Evolutionary conservation across 2,888 invertebrate genomes (phyloP), one percentile per base, ranked within the genome.

Genomic region (Ptychoptera albimana): DNA sequence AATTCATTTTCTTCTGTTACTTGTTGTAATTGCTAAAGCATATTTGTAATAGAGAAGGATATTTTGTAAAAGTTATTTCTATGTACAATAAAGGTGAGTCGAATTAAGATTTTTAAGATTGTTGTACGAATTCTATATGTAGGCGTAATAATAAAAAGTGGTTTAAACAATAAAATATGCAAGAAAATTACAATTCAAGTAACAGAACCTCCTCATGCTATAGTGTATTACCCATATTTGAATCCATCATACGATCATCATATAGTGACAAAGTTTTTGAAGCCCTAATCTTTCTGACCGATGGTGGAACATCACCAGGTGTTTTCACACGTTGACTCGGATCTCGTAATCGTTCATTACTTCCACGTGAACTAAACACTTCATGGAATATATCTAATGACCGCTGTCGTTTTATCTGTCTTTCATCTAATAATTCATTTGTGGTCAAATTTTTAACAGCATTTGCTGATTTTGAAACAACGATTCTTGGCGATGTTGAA

Each of bases 221-320:
- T 55, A 66, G 63, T 43, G 62, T 60, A 43, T 65, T 64, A 15
- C 42, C 44, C 13, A 16, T 30, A 40, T 32, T 40, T 37, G 65
- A 61, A 48, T 64, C 64, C 88, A 91, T 89, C 74, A 89, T 86
- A 37, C 89, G 72, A 59, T 91, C 91, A 55, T 89, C 88, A 55
- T 88, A 89, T 14, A 91, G 67, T 39, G 89, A 89, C 54, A 91
- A 74, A 50, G 91, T 73, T 50, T 80, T 79, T 37, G 77, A 74
- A 1, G 79, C 79, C 49, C 77, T 69, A 2, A 82, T 77, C 52
- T 78, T 73, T 11, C 85, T 61, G 1, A 85, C 80, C 0, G 84
- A 83, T 0, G 82, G 79, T 0, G 85, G 85, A 23, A 85, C 71
- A 59, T 86, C 86, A 0, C 85, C 85, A 0, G 86, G 85, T 0